Evolutionary conservation across 2,888 invertebrate genomes (phyloP).

Genomic region (Hypomecis atomaria): DNA sequence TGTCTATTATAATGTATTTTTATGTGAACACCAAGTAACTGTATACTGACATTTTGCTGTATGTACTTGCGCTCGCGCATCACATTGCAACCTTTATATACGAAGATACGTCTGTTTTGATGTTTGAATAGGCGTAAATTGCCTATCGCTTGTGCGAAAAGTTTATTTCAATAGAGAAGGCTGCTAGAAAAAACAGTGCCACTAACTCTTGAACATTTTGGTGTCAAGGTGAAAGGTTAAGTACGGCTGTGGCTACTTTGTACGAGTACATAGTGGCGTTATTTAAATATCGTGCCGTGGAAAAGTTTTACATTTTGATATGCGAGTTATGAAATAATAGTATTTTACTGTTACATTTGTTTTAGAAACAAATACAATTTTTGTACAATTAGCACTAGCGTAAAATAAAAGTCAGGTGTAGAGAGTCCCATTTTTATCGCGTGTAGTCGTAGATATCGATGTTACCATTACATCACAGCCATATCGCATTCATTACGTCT

Average conservation of each 20-base stretch:
- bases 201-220: constrained; percentile 2
- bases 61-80: constrained; percentile 12
- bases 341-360: no score
- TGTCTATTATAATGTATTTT: background rate
- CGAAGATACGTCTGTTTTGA: constrained; percentile 19
- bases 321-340: no score
- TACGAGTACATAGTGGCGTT: constrained; percentile 16
- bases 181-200: background rate
- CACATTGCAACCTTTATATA: constrained; percentile 23
- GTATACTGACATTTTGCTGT: constrained; percentile 33
- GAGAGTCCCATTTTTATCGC: background rate
- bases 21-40: constrained; percentile 1
- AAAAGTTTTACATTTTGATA: no score
- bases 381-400: no score
- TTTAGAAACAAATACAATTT: no score
- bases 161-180: constrained; percentile 6
- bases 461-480: constrained; percentile 18
- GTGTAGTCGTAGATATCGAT: constrained; percentile 4
- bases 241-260: constrained; percentile 1
- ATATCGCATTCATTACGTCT: constrained; percentile 6
- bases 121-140: constrained; percentile 34
- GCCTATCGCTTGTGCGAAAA: constrained; percentile 17
- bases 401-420: background rate
- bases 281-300: background rate
- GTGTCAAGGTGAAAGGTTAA: constrained; percentile 25